Base-by-base conservation (phyloP, 2,888 invertebrate species). In the Sinodicranocentrus sp. region DNA sequence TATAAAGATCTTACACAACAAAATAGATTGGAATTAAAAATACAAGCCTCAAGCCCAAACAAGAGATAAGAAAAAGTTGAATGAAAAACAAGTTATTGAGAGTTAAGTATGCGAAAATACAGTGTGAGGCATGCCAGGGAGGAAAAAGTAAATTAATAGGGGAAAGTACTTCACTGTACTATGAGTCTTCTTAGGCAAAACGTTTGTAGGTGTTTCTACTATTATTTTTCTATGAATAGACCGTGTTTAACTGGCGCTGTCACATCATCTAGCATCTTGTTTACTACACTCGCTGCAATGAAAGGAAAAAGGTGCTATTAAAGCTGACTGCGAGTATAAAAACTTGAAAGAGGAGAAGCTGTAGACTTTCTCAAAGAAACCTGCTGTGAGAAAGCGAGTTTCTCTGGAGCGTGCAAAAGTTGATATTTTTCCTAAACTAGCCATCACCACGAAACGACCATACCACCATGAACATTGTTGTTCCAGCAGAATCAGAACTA, bases 51-150 rank as follows among this genome's bases (percentile, higher is more conserved):
- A 52, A 52, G 33, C 39, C 39, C 28, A 26, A 39, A 5, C 39
- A 39, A 39, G 6, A 39, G 5, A 39, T 8, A 39, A 39, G 13
- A 39, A 39, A 13, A 39, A 39, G 39, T 8, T 8, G 39, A 13
- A 39, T 8, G 39, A 13, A 39, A 39, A 13, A 8, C 39, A 13
- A 39, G 39, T 13, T 54, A 71, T 71, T 33, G 61, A 43, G 23
- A 72, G 43, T 43, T 72, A 44, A 61, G 59, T 72, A 72, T 44
- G 61, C 59, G 26, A 59, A 43, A 72, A 72, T 61, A 44, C 43
- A 59, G 8, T 25, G 44, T 59, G 23, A 25, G 25, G 25, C 59
- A 59, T 1, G 19, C n/a, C 3, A 54, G 6, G 19, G n/a, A 28
- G 61, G 8, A 61, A 28, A 61, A 61, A 28, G 61, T 26, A 61